Base-by-base conservation (phyloP, 2,888 invertebrate genomes). In the Ypsolopha sequella region DNA sequence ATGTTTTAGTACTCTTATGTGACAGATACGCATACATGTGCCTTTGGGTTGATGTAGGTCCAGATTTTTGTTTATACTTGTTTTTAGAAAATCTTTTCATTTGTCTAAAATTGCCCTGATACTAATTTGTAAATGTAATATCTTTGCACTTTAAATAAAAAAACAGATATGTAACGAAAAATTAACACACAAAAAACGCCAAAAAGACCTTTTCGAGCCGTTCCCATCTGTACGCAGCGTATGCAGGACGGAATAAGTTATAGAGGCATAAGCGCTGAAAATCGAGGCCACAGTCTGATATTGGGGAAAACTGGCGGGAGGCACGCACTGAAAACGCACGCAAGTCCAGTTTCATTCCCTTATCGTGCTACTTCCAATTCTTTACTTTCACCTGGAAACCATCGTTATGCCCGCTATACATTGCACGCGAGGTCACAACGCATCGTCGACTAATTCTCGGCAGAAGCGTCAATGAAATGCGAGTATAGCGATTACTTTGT, bases 271-370 rank as follows among this genome's bases (percentile, higher is more conserved):
- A 76, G 75, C 73, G 72, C 66, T 69, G 73, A 73, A 76, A 80
- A 84, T 81, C 76, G 82, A 82, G 85, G 85, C 70, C 82, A 71
- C 64, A 65, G 76, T 70, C 76, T 74, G 70, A 71, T 71, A 70
- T 71, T 64, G 66, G 68, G 74, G 80, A 73, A 73, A 85, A 86
- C 82, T 79, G 80, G 70, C 75, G 60, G 61, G 59, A 67, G 64
- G 67, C 85, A 86, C 85, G 85, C 85, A 82, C 75, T 49, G 64
- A 62, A 70, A 70, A 68, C 77, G 70, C 84, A 82, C 80, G 80
- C 78, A 65, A 81, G 72, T 76, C 73, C 75, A 70, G 65, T 68
- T 14, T 10, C 33, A 10, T 14, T 13, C 11, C 47, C 36, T 10
- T 9, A 6, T 11, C 11, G 1, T 43, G 43, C 14, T 6, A 43